These are phyloP conservation scores for Melospiza melodia DNA, from an alignment of 2,113 vertebrate genomes.

Conservation along the genomic window DNA sequence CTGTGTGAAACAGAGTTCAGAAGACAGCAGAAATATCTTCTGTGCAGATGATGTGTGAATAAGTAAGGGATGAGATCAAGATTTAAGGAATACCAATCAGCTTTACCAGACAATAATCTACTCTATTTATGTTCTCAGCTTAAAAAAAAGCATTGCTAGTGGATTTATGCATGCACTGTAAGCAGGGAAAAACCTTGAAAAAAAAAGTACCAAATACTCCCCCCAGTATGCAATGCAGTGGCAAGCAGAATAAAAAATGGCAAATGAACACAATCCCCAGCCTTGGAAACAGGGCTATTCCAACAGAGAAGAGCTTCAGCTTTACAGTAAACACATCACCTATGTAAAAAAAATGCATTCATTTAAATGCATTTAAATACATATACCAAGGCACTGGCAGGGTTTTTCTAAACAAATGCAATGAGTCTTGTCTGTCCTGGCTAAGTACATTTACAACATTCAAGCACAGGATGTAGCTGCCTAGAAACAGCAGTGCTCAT, in stretches of 20 bases:
- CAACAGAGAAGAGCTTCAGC: neutral
- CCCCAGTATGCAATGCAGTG: neutral
- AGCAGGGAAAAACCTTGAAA: neutral
- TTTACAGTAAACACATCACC: neutral
- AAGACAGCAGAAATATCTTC: constrained; percentile 51
- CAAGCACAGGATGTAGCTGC: constrained; percentile 17
- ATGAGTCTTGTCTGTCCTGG: neutral
- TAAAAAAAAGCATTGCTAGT: neutral
- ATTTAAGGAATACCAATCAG: constrained; percentile 57
- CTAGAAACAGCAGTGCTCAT: neutral
- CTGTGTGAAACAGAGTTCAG: constrained; percentile 55
- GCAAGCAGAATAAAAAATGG: neutral
- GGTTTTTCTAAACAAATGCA: neutral
- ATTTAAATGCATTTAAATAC: too few species aligned
- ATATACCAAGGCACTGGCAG: neutral
- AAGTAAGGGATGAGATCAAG: constrained; percentile 43
- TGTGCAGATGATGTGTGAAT: constrained; percentile 56
- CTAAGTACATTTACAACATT: neutral
- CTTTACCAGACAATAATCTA: constrained; percentile 31
- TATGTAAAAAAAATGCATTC: neutral
- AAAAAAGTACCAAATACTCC: neutral
- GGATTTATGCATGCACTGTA: neutral
- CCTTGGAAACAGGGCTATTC: neutral
- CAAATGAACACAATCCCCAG: neutral
- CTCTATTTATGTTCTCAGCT: constrained; percentile 10